A percentile compares a stretch with the other conserved stretches of the same genome.
Conservation (phyloP, 2,113 vertebrate genomes). For the Alexandromys fortis region DNA sequence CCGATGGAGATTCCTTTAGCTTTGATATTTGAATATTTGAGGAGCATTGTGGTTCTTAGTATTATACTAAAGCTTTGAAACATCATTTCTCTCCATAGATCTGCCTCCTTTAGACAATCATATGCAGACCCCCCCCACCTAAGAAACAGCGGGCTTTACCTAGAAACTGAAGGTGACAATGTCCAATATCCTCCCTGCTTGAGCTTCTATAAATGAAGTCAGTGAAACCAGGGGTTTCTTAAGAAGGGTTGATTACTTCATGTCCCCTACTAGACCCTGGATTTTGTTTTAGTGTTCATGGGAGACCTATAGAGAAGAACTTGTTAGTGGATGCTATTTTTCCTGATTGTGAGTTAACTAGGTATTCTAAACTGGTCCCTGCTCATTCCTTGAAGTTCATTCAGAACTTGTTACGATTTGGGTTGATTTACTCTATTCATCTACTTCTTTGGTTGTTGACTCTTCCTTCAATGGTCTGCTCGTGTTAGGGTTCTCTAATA, state of each 20-base stretch:
- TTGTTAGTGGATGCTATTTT: background rate
- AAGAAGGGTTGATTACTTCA: background rate
- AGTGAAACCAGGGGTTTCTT: background rate
- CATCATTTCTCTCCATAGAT: background rate
- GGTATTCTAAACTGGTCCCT: background rate
- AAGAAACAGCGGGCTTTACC: background rate
- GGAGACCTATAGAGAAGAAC: background rate
- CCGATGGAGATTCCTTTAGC: background rate
- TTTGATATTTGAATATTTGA: slow-evolving; percentile 20
- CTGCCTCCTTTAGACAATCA: background rate
- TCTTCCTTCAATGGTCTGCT: background rate
- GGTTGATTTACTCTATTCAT: background rate
- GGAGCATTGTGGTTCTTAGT: background rate
- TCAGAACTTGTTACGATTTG: background rate
- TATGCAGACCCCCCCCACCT: no score
- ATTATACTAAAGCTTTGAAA: background rate
- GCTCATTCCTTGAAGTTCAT: background rate
- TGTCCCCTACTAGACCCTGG: no score
- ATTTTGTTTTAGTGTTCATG: background rate
- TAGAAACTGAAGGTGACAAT: background rate
- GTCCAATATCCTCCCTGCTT: background rate
- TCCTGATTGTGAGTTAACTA: background rate
- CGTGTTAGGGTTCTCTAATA: background rate
- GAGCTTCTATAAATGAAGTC: background rate
- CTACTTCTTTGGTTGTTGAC: background rate